phyloP scores from a whole-genome alignment of 2,888 invertebrate species.

The Pegoplata infirma region DNA sequence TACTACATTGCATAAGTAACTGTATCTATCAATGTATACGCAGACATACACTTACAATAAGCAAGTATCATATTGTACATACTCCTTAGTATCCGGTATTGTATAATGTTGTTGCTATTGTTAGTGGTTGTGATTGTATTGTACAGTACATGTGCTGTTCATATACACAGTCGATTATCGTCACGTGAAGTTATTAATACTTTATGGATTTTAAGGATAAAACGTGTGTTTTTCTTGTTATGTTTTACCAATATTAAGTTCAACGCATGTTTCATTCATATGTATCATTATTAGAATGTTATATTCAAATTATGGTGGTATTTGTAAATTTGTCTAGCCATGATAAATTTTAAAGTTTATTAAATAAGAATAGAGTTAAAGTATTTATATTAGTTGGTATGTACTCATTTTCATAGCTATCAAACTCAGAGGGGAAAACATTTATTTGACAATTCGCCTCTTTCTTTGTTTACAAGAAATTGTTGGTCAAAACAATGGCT shows the following conservation, averaged over 20 bases:
- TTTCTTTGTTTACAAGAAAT: no score
- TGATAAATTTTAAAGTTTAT: no score
- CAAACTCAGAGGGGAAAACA: no score
- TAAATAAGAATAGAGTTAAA: no score
- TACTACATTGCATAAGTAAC: constrained; percentile 2
- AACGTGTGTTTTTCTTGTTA: constrained; percentile 34
- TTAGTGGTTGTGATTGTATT: not conserved
- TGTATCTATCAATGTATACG: no score
- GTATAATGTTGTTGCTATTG: not conserved
- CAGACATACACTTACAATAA: constrained; percentile 9
- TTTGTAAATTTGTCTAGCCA: no score
- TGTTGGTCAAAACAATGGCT: no score
- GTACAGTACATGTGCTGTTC: not conserved
- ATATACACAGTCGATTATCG: not conserved
- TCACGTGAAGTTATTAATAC: constrained; percentile 42
- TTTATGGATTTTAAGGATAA: constrained; percentile 31
- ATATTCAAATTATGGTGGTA: no score
- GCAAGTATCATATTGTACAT: not conserved
- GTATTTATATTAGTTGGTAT: no score
- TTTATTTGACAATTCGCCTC: no score
- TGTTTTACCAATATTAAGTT: constrained; percentile 1
- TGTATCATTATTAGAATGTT: not conserved
- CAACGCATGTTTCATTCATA: not conserved
- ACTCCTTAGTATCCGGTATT: constrained; percentile 4
- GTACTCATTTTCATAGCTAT: no score